Percentiles rank a stretch among this genome's conserved stretches.
These are phyloP conservation scores for Trachythela sp. DNA, from an alignment of 64 coral and sea anemone species.

Conservation along the genomic window DNA sequence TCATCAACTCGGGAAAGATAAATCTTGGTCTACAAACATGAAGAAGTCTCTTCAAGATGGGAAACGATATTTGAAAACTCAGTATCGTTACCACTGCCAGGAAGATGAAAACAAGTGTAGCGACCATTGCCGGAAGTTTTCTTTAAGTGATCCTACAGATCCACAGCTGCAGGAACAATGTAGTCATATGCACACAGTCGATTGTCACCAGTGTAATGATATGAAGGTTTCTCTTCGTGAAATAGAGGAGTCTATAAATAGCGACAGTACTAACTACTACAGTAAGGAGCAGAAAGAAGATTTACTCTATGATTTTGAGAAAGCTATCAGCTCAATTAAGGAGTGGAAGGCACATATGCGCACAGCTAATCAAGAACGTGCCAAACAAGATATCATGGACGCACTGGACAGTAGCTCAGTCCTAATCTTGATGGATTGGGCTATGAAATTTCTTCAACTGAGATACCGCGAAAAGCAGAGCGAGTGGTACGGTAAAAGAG, in stretches of 20 bases:
- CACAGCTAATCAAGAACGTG: conserved; percentile 5
- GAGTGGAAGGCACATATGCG: conserved; percentile 6
- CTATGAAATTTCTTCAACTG: no score
- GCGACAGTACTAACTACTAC: neutral
- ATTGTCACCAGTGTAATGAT: conserved; percentile 25
- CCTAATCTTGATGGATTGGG: no score
- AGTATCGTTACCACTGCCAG: conserved; percentile 27
- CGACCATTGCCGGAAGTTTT: conserved; percentile 22
- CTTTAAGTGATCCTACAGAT: conserved; percentile 37
- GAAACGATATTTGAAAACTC: conserved; percentile 32
- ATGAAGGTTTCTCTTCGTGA: neutral
- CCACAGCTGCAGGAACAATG: neutral
- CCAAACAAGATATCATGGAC: conserved; percentile 23
- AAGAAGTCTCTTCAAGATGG: neutral
- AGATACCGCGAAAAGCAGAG: no score
- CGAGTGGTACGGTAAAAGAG: no score
- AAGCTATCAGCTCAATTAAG: neutral
- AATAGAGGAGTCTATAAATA: neutral
- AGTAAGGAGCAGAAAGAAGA: neutral
- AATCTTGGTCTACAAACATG: neutral
- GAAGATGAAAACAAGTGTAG: conserved; percentile 24
- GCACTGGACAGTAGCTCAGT: conserved; percentile 27
- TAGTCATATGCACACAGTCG: neutral
- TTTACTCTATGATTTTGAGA: neutral
- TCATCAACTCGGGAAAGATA: neutral